Evolutionary conservation across 2,888 invertebrate species (phyloP), one percentile per base, ranked within the genome.

Genomic region (Ariolimax columbianus): DNA sequence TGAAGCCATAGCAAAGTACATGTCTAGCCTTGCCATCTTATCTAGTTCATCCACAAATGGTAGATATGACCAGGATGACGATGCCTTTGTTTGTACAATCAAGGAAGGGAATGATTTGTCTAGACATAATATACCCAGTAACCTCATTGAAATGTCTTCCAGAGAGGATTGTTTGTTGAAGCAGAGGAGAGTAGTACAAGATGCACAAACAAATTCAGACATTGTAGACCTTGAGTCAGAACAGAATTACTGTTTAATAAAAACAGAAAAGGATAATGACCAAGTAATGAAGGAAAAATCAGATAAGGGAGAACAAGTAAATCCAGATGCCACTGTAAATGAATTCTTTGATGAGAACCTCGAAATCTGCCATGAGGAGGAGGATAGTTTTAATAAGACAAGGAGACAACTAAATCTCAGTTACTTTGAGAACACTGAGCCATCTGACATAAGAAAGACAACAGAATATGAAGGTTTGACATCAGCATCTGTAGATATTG

Each of bases 1-100:
- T 7, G 68, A 77, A 19, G 43, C 73, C 36, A 83, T 83, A 38
- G 78, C 70, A 38, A 51, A 55, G 23, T 83, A 83, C 38, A 66
- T 83, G 83, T 78, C 83, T 17, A 51, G 40, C 30, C 63, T 83
- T 36, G 70, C 77, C 14, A 66, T 63, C 26, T 70, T 83, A 68
- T 43, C 59, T 36, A n/a, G 30, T 30, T 59, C 63, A 38, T 36
- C 63, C 36, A 47, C 78, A 40, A 78, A 40, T 63, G 40, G 72
- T 30, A 33, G 19, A 73, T 55, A 72, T 4, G 40, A 40, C 17
- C 33, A 36, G 36, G 36, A 14, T 55, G 36, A 70, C 33, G 36
- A 70, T 33, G 33, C 6, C 30, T 14, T 23, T 36, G 0, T 26
- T 11, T 11, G 36, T 43, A 19, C 1, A 4, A 17, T 19, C 9